Evolutionary conservation across 2,113 vertebrate species (phyloP), one percentile per base, ranked within the genome.

Genomic region (Triplophysa dalaica): DNA sequence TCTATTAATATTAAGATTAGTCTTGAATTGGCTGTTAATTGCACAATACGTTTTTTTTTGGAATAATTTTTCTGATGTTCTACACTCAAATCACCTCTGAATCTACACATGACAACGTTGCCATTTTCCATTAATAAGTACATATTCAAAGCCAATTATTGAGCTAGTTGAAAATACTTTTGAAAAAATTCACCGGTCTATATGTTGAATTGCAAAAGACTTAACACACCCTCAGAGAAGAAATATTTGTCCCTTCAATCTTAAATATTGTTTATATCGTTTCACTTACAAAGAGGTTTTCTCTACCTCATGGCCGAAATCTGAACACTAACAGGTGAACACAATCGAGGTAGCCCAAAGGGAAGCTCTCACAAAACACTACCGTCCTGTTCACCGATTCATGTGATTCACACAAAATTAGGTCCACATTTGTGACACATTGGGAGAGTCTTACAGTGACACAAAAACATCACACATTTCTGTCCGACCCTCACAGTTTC

Each of bases 271-370:
- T 68, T 79, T 54, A 24, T n/a, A 19, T 33, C 13, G 16, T 26
- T n/a, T 68, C 45, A 75, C 43, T 14, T 22, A n/a, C 41, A 38
- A 7, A 52, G 43, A 58, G 29, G 16, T 72, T 64, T 81, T 5
- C 52, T 69, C 19, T 24, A 62, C 56, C n/a, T 43, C 19, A 29
- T 41, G 63, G 13, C 45, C 62, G 41, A 80, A 77, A 69, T 26
- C 21, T 22, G 22, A 74, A 82, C 50, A 12, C 14, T 77, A 69
- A 80, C 83, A 77, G 78, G 75, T 82, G 90, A 86, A 81, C 92
- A 90, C 0, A 92, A 94, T 94, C 91, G 94, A 95, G 94, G 95
- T 95, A 96, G 94, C 93, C 94, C 93, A 93, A 94, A 93, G 94
- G 90, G 87, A 92, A 92, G 90, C 87, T 91, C 90, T 93, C 90